Percentiles rank a stretch among this genome's conserved stretches.
Conservation (phyloP, 2,797 vertebrate species). For the Telmatherina bonti region DNA sequence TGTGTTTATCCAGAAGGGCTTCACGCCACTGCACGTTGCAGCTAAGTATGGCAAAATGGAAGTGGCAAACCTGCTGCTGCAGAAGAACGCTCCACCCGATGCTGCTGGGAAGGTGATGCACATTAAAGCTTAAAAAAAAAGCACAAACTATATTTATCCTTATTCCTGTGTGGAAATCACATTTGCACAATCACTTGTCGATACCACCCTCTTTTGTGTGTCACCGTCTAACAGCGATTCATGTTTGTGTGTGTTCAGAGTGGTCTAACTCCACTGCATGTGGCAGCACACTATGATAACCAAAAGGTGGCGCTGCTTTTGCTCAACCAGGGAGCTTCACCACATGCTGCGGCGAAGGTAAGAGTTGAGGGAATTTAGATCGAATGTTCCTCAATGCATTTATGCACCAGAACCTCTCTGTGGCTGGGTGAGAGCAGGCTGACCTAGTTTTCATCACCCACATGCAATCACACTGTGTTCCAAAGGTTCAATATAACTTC, state of each 20-base stretch:
- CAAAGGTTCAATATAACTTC: conserved; percentile 14
- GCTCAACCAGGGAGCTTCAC: conserved; percentile 97
- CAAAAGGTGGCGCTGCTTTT: conserved; percentile 99
- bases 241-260: conserved; percentile 86
- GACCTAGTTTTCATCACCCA: conserved; percentile 70
- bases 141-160: too few species aligned
- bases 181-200: neutral
- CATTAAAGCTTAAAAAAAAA: neutral
- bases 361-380: conserved; percentile 26
- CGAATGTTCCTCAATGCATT: conserved; percentile 25
- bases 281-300: conserved; percentile 99
- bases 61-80: conserved; percentile 94
- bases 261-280: conserved; percentile 99
- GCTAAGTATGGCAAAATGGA: conserved; percentile 98
- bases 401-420: conserved; percentile 26
- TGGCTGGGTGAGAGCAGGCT: conserved; percentile 51
- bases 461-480: conserved; percentile 32
- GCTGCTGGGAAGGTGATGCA: conserved; percentile 92
- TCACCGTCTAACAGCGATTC: conserved; percentile 39
- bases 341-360: conserved; percentile 97
- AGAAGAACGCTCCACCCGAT: conserved; percentile 92
- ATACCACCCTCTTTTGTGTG: neutral
- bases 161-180: neutral
- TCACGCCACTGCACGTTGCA: conserved; percentile 96
- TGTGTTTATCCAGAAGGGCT: conserved; percentile 91